Conservation (phyloP, 2,797 vertebrate genomes). For the Apogon hyalosoma region DNA sequence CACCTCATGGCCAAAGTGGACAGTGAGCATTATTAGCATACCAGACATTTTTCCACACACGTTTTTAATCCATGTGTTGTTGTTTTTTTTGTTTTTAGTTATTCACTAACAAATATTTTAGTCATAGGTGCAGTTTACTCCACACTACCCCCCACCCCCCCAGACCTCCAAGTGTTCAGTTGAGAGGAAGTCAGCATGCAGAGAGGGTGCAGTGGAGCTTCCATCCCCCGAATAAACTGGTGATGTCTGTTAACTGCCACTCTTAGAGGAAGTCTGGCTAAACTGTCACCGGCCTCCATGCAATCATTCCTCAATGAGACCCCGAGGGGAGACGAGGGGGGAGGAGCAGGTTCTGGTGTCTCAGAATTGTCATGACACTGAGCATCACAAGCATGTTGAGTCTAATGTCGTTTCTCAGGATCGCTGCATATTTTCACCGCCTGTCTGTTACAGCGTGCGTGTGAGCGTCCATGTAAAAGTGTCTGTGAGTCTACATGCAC, state of each 20-base stretch:
- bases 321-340: slow-evolving; percentile 19
- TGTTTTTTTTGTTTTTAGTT: too few relatives aligned
- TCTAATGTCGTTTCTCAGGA: slow-evolving; percentile 65
- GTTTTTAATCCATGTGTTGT: too few relatives aligned
- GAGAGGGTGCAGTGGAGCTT: slow-evolving; percentile 43
- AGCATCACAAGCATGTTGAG: slow-evolving; percentile 68
- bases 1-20: too few relatives aligned
- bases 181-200: slow-evolving; percentile 32
- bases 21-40: too few relatives aligned
- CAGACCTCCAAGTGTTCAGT: slow-evolving; percentile 2
- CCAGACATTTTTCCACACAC: too few relatives aligned
- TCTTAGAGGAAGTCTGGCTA: slow-evolving; percentile 74
- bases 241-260: slow-evolving; percentile 73
- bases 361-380: slow-evolving; percentile 59
- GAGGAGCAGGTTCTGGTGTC: slow-evolving; percentile 29
- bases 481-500: slow-evolving; percentile 24
- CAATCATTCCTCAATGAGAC: slow-evolving; percentile 54
- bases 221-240: slow-evolving; percentile 59
- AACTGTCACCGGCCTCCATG: slow-evolving; percentile 68
- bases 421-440: slow-evolving; percentile 79
- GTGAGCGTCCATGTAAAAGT: background rate
- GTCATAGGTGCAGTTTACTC: too few relatives aligned
- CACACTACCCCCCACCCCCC: background rate
- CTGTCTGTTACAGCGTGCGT: background rate
- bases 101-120: too few relatives aligned